phyloP scores from a whole-genome alignment of 2,113 vertebrate genomes.

The Leucopsar rothschildi region DNA sequence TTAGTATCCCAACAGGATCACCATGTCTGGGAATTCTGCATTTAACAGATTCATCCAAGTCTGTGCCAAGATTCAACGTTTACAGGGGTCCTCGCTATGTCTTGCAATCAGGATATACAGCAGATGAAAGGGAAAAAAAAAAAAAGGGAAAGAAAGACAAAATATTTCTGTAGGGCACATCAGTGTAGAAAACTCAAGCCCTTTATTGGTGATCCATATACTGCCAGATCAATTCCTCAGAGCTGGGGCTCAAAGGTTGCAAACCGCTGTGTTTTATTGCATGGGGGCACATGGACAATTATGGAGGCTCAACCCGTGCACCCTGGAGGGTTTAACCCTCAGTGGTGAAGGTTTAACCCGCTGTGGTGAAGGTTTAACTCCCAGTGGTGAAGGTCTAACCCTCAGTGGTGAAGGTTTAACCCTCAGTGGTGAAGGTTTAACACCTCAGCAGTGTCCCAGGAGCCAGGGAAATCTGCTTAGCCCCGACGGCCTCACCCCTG shows the following conservation, averaged over 20 bases:
- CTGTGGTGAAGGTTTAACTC: not conserved
- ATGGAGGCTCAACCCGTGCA: fast-evolving
- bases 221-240: not conserved
- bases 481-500: not conserved
- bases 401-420: not conserved
- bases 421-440: not conserved
- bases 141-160: not conserved
- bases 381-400: not conserved
- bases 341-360: not conserved
- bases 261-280: fast-evolving
- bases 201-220: not conserved
- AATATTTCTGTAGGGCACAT: not conserved
- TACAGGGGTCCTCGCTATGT: not conserved
- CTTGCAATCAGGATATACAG: not conserved
- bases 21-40: not conserved
- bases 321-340: not conserved
- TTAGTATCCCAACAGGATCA: not conserved
- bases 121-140: not conserved
- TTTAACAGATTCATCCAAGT: not conserved
- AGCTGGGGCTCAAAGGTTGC: not conserved
- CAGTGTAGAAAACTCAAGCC: not conserved
- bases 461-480: not conserved
- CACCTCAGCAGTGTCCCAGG: not conserved
- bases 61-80: not conserved
- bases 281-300: not conserved